Evolutionary conservation across 2,113 vertebrate genomes (phyloP).

Genomic region (Dicaeum eximium): DNA sequence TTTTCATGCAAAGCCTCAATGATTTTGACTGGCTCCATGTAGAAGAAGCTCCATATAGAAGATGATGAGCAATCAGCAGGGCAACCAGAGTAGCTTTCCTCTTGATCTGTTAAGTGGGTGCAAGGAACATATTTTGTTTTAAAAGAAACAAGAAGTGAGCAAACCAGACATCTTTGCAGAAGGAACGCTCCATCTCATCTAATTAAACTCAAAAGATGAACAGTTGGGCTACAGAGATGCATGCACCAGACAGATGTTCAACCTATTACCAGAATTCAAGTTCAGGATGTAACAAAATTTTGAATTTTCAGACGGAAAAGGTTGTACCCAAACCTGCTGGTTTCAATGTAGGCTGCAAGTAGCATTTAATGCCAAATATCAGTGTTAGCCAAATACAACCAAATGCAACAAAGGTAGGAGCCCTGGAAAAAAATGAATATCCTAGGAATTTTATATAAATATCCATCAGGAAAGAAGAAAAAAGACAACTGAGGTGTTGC

Average conservation of each 20-base stretch:
- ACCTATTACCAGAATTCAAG: neutral
- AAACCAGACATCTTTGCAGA: neutral
- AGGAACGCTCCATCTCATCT: neutral
- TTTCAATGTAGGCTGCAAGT: neutral
- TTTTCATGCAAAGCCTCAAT: neutral
- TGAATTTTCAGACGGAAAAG: neutral
- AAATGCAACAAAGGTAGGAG: neutral
- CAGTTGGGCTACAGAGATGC: neutral
- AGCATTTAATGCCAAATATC: neutral
- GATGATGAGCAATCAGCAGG: neutral
- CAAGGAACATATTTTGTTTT: neutral
- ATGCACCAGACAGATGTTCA: neutral
- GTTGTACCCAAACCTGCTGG: neutral
- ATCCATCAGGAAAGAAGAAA: neutral
- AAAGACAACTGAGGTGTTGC: neutral
- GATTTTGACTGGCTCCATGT: neutral
- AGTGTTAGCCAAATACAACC: neutral
- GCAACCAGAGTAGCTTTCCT: neutral
- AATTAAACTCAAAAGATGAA: neutral
- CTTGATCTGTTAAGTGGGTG: neutral
- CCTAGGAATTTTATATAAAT: neutral
- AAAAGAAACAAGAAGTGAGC: neutral
- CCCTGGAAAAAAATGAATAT: neutral
- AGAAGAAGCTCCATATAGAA: neutral
- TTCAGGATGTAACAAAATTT: neutral